Base-by-base conservation (phyloP, 2,113 vertebrate genomes). In the Gallinago jamesoni region DNA sequence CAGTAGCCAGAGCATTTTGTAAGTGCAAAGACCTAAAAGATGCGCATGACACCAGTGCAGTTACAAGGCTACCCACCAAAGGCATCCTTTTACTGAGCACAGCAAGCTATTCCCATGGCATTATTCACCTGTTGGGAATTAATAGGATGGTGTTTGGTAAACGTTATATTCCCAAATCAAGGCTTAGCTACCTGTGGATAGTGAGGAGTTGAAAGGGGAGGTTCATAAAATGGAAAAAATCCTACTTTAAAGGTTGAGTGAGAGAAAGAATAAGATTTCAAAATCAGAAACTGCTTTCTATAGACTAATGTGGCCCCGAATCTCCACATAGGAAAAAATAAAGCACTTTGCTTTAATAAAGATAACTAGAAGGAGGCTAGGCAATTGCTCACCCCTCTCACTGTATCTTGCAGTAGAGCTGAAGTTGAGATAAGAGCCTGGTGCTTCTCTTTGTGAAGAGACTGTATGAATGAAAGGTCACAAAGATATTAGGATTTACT, bases 401-500 rank as follows among this genome's bases (percentile, higher is more conserved):
- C 27, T 57, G 7, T 56, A 14, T 72, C 39, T 78, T 60, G 31
- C 9, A 48, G 35, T 30, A 31, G 50, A 90, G 28, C 45, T 72
- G 50, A 86, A 60, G 66, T 14, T 84, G 52, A 84, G 56, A 22
- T 84, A 66, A 76, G 52, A 45, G 33, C 62, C 70, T 53, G 39
- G 30, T 92, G 35, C 82, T 66, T 92, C 89, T 56, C 76, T 82
- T 88, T 53, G 31, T 75, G 62, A 94, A 75, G 92, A 62, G 64
- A 25, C 37, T 66, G 18, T 68, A 56, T 77, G 76, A 93, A 87
- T 93, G 92, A 78, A 95, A 91, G 64, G 77, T 97, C 52, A 7
- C 41, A 76, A 92, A 87, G 93, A 94, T 90, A 84, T 3, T 76
- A 89, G 93, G 88, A 93, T 97, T 97, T 96, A 82, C 91, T 75